Conservation (phyloP, 1,140 invertebrate species). For the Cataglyphis hispanica region DNA sequence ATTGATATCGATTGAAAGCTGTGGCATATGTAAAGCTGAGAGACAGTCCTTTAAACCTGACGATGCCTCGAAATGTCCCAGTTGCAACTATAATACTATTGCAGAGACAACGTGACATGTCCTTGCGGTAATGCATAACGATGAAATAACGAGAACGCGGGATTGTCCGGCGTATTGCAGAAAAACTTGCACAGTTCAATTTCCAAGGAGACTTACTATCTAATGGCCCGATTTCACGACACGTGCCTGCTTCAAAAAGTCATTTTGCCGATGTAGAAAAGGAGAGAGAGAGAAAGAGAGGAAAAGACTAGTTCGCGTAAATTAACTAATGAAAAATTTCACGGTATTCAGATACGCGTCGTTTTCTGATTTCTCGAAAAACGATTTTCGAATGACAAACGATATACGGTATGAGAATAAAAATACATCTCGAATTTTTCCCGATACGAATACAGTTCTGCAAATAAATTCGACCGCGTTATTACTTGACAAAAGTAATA, state of each 20-base stretch:
- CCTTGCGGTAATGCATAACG: conserved; percentile 69
- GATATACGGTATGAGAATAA: neutral
- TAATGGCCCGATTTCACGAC: conserved; percentile 72
- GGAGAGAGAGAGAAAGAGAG: too few relatives aligned
- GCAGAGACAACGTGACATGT: conserved; percentile 49
- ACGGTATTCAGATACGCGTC: neutral
- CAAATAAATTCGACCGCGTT: neutral
- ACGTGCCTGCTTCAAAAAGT: neutral
- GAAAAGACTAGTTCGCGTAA: neutral
- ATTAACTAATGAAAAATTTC: conserved; percentile 2
- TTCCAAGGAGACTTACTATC: conserved; percentile 81
- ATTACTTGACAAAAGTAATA: neutral
- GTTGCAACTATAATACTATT: neutral
- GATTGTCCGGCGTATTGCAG: conserved; percentile 9
- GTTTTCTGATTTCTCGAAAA: neutral
- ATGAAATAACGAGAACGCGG: conserved; percentile 17
- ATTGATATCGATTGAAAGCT: neutral
- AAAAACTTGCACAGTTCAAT: conserved; percentile 35
- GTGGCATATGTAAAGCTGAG: too few relatives aligned
- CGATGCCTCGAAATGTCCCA: neutral
- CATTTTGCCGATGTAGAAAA: neutral
- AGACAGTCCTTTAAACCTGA: neutral
- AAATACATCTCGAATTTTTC: neutral
- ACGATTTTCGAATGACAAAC: neutral
- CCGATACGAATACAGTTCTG: neutral